These are phyloP conservation scores for Meteorus sp. DNA, from an alignment of 1,140 invertebrate species.

Conservation along the genomic window DNA sequence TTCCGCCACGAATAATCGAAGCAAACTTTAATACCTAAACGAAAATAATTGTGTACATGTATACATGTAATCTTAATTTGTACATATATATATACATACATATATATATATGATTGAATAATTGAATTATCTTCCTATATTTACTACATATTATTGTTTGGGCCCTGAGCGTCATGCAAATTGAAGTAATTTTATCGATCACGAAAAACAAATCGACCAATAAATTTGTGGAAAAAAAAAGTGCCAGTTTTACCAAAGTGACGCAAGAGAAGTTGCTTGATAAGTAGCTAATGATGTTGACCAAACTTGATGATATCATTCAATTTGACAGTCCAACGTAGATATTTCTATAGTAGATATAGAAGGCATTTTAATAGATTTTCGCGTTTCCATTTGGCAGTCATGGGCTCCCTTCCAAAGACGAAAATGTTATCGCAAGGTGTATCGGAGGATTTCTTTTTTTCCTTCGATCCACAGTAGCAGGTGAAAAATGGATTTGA, in stretches of 20 bases:
- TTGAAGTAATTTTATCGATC: too few species aligned
- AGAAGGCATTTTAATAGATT: not conserved
- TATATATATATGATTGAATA: too few species aligned
- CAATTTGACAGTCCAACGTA: not conserved
- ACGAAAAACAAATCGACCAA: too few species aligned
- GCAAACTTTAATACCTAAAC: not conserved
- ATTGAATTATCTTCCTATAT: too few species aligned
- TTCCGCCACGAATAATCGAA: not conserved
- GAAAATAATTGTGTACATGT: not conserved
- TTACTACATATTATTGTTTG: too few species aligned
- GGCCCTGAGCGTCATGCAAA: too few species aligned
- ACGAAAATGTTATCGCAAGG: not conserved
- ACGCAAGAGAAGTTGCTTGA: too few species aligned
- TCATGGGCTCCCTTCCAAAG: not conserved
- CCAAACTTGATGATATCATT: too few species aligned
- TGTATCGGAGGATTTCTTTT: not conserved
- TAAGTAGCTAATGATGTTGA: too few species aligned
- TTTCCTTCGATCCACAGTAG: not conserved
- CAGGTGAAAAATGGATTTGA: not conserved
- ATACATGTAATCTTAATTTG: not conserved
- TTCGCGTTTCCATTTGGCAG: not conserved
- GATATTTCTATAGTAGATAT: not conserved
- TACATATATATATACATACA: not conserved
- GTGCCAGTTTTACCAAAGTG: too few species aligned
- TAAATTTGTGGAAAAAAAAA: too few species aligned